phyloP scores from a whole-genome alignment of 2,797 vertebrate species.

The Aeoliscus strigatus region DNA sequence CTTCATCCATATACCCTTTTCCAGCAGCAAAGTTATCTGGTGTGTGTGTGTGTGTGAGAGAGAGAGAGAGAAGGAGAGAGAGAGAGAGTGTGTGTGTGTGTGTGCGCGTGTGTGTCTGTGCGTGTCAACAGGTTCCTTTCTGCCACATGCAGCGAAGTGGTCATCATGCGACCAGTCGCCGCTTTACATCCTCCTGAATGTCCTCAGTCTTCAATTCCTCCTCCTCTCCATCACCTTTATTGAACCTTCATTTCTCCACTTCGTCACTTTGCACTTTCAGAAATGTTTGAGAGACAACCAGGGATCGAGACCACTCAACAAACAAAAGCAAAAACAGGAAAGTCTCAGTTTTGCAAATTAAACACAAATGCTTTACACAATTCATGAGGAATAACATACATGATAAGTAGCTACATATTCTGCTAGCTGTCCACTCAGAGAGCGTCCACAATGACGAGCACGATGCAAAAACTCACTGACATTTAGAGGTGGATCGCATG shows the following conservation, averaged over 20 bases:
- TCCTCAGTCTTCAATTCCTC: slow-evolving; percentile 37
- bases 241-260: slow-evolving; percentile 28
- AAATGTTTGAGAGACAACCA: slow-evolving; percentile 17
- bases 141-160: too few relatives aligned
- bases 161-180: too few relatives aligned
- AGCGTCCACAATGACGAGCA: slow-evolving; percentile 25
- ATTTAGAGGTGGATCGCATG: slow-evolving; percentile 36
- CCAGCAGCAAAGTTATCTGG: slow-evolving; percentile 32
- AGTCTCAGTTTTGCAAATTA: too few relatives aligned
- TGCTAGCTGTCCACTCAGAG: slow-evolving; percentile 14
- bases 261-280: slow-evolving; percentile 11
- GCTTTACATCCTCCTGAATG: slow-evolving; percentile 5
- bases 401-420: neutral
- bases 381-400: too few relatives aligned
- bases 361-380: too few relatives aligned
- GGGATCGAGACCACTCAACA: slow-evolving; percentile 5
- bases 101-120: neutral
- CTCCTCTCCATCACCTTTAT: slow-evolving; percentile 32
- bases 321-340: too few relatives aligned
- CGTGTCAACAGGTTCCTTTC: too few relatives aligned
- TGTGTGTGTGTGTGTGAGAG: too few relatives aligned
- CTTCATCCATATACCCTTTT: slow-evolving; percentile 41
- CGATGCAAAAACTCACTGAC: slow-evolving; percentile 32
- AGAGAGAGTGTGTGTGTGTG: slow-evolving; percentile 24
- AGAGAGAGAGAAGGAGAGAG: too few relatives aligned